phyloP scores from a whole-genome alignment of 2,113 vertebrate genomes.

The Leucosticte australis region DNA sequence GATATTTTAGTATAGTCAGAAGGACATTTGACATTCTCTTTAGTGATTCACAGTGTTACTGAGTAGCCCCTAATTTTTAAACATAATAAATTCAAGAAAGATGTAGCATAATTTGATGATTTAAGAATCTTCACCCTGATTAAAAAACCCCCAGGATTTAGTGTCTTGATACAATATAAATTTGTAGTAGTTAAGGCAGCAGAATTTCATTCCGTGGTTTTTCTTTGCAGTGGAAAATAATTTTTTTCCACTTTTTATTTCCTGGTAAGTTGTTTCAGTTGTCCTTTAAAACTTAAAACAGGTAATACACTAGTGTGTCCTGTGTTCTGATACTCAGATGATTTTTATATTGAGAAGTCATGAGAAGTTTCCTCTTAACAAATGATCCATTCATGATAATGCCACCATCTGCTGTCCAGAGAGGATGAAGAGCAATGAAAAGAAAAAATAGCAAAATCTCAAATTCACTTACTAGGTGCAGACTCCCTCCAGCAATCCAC shows the following conservation, averaged over 20 bases:
- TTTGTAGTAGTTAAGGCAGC: background rate
- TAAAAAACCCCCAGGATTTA: background rate
- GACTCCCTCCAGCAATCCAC: background rate
- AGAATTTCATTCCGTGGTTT: background rate
- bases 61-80: background rate
- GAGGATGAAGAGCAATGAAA: background rate
- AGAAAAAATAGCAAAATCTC: background rate
- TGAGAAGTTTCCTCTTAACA: background rate
- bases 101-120: background rate
- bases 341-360: background rate
- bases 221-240: background rate
- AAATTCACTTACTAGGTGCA: background rate
- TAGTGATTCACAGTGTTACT: background rate
- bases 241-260: background rate
- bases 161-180: background rate
- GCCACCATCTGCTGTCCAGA: background rate
- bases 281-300: background rate
- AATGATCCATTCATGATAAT: background rate
- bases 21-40: background rate
- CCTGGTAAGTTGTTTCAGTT: background rate
- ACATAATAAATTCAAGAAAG: background rate
- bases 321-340: background rate
- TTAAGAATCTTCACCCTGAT: background rate
- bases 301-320: background rate
- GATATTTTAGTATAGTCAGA: background rate